A percentile compares a stretch with the other conserved stretches of the same genome.
These are phyloP conservation scores for Brachyptera putata DNA, from an alignment of 2,888 invertebrate species.

Conservation along the genomic window DNA sequence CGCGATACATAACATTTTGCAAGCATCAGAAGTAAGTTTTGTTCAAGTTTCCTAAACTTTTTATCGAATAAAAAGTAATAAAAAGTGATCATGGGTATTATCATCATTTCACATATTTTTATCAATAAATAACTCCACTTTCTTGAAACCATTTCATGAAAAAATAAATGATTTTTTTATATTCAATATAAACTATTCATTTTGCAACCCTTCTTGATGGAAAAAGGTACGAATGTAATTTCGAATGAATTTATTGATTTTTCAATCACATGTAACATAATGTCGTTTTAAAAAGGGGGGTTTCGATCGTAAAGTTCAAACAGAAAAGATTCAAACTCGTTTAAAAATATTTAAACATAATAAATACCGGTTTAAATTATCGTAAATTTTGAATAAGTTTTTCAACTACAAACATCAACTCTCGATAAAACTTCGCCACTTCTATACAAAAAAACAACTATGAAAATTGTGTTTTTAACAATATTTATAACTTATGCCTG, in stretches of 20 bases:
- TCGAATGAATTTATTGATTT: constrained; percentile 5
- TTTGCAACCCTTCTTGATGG: constrained; percentile 5
- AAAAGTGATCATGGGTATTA: neutral
- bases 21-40: too few species aligned
- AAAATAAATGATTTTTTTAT: neutral
- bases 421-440: constrained; percentile 8
- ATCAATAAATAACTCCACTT: neutral
- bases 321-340: neutral
- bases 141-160: neutral
- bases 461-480: neutral
- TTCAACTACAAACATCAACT: constrained; percentile 1
- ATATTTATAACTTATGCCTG: neutral
- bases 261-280: constrained; percentile 1
- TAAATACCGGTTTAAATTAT: constrained; percentile 4
- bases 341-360: neutral
- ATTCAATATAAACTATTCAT: neutral
- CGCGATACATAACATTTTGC: too few species aligned
- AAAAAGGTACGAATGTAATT: neutral
- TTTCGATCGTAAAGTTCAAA: neutral
- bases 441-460: neutral
- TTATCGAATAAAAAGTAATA: neutral
- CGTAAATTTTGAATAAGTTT: constrained; percentile 3
- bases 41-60: too few species aligned
- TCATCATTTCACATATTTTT: too few species aligned
- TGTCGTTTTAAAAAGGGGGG: constrained; percentile 4